Base-by-base conservation (phyloP, 2,797 vertebrate genomes). In the Balearica regulorum region DNA sequence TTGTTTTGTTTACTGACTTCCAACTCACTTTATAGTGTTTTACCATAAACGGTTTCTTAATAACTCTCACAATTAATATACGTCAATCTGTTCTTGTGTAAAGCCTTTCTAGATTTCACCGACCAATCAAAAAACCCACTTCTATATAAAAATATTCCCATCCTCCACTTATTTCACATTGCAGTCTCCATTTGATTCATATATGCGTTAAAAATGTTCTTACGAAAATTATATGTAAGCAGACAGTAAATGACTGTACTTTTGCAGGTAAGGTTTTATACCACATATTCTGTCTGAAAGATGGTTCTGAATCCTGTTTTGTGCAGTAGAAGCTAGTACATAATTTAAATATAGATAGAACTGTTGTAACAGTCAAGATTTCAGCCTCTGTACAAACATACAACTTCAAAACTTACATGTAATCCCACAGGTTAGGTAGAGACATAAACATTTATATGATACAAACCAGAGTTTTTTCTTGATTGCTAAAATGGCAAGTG, bases 251-350 rank as follows among this genome's bases (percentile, higher is more conserved):
- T 49, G 5, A 41, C 44, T 61, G 25, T 68, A 33, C 14, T 69
- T 71, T 71, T 78, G 22, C 20, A 19, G 7, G 3, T 82, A 35
- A 75, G 9, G 3, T 73, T 75, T 73, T 61, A 29, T 64, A 37
- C 2, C 0, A 82, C 16, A 48, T 19, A 19, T 0, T 0, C 16
- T 64, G 2, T 65, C 70, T 65, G 48, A 77, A 78, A 58, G 21
- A n/a, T 46, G 10, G 18, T 43, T 83, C 28, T 54, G 33, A 78
- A 37, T 87, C 37, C 19, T 51, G 4, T 15, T 69, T 26, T 35
- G 15, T 51, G 33, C n/a, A 37, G 13, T 41, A n/a, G n/a, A 68
- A 70, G 25, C 24, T 53, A 37, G 11, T 75, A 12, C 24, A 9
- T 80, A 43, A 49, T 69, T 76, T 80, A 72, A 33, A 51, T 28